Evolutionary conservation across 2,888 invertebrate genomes (phyloP), one percentile per base, ranked within the genome.

Genomic region (Cephus sareptanus): DNA sequence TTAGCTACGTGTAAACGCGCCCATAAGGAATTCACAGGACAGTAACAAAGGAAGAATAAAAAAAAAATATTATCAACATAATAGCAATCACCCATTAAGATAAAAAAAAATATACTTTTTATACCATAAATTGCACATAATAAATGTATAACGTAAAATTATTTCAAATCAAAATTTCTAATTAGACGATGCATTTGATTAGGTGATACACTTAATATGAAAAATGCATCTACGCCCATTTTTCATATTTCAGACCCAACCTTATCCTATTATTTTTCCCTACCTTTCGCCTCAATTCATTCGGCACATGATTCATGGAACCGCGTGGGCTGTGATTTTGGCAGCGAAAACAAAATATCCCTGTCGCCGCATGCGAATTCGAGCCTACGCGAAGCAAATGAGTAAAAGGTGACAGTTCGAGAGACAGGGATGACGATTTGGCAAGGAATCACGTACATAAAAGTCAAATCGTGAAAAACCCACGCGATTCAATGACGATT

Each of bases 401-500:
- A 56, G n/a, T 0, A 31, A 35, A 77, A 56, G 68, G n/a, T 31
- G 69, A 37, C 69, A 69, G 40, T 23, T 23, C 0, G 1, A 37
- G 23, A 6, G 31, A 70, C 13, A 13, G 31, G 33, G 31, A 11
- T 31, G 33, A 11, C 12, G 33, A 30, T 56, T 31, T 71, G 31
- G 31, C 71, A 15, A 71, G 71, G 12, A 71, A 33, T 33, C 71
- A 12, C 23, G 31, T 9, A 71, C 23, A 11, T 30, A 71, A 71
- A 71, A 30, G 13, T 37, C 30, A 6, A 30, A 30, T 71, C 71
- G 71, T 9, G 4, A 9, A 33, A 30, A 30, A n/a, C 31, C 71
- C 71, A 70, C 71, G 23, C 15, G 40, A 56, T 56, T 6, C 1
- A 86, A 87, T 86, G 76, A 71, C 81, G 81, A 84, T 85, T 83